Evolutionary conservation across 2,888 invertebrate species (phyloP).

Genomic region (Isoperla grammatica): DNA sequence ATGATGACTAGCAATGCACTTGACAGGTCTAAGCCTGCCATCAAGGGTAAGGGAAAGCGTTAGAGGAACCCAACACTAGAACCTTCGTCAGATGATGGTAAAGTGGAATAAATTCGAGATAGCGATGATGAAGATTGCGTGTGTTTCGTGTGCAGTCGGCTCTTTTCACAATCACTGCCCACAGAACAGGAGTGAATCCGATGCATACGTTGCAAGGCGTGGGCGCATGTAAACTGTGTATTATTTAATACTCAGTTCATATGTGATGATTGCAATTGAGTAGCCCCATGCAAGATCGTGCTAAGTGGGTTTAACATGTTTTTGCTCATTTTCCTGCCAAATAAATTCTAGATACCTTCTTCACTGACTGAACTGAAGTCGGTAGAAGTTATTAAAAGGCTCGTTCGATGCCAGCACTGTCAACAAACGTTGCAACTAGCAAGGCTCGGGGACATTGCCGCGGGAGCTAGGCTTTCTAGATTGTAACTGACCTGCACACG

Average conservation of each 20-base stretch:
- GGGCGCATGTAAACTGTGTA: background rate
- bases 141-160: slow-evolving; percentile 8
- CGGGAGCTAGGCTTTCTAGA: too few relatives aligned
- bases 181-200: background rate
- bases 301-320: too few relatives aligned
- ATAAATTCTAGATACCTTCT: too few relatives aligned
- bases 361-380: too few relatives aligned
- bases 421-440: too few relatives aligned
- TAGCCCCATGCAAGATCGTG: too few relatives aligned
- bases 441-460: too few relatives aligned
- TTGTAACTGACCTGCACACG: too few relatives aligned
- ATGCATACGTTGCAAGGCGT: background rate
- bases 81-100: too few relatives aligned
- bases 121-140: slow-evolving; percentile 15
- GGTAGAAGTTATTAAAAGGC: too few relatives aligned
- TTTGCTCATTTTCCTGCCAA: too few relatives aligned
- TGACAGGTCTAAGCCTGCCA: background rate
- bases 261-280: background rate
- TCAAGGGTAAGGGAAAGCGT: background rate
- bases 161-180: background rate
- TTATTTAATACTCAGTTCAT: background rate
- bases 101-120: background rate
- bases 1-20: background rate
- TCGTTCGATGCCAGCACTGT: too few relatives aligned
- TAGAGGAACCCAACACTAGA: background rate